Base-by-base conservation (phyloP, 2,797 vertebrate genomes). In the Glyptemys insculpta region DNA sequence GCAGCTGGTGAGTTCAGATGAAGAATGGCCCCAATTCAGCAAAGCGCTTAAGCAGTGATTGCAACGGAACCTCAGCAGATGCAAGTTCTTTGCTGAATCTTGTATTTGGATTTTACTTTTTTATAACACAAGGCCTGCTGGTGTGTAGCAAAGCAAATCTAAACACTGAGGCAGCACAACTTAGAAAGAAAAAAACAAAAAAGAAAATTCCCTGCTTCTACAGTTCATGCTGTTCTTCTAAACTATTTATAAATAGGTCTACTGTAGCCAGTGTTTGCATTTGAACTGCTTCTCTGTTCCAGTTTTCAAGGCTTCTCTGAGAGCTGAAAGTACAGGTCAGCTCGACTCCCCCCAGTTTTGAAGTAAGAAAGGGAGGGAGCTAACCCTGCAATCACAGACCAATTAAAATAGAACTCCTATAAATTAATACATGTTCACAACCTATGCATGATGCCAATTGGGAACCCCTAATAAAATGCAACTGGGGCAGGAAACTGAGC, bases 191-290 rank as follows among this genome's bases (percentile, higher is more conserved):
- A 8, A 84, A 65, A 23, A 15, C 29, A 8, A 79, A 57, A 53
- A 21, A 57, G 78, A 94, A 81, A 95, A 89, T 83, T 90, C 89
- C 65, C 92, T 47, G 93, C 79, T 93, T 87, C 86, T 96, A 59
- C 68, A 85, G 96, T 92, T 97, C 90, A 90, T 72, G 91, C 83
- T 96, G 97, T 96, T 96, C 96, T 95, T 96, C 87, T 93, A 90
- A 93, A 95, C 89, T 96, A 85, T 95, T 97, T 97, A 97, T 97
- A 97, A 98, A 97, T 94, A 97, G 90, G 94, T 89, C 68, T 95
- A 12, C 85, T 88, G 76, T 29, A 92, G 94, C 89, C 93, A 97
- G 93, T 65, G 87, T 95, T 97, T 97, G 94, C 87, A 49, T 97
- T 96, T 96, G 94, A 96, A 94, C 49, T 25, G 62, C 92, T 81